These are phyloP conservation scores for Mesorhabditis sp. DNA, from an alignment of 2,888 invertebrate species.

Conservation along the genomic window DNA sequence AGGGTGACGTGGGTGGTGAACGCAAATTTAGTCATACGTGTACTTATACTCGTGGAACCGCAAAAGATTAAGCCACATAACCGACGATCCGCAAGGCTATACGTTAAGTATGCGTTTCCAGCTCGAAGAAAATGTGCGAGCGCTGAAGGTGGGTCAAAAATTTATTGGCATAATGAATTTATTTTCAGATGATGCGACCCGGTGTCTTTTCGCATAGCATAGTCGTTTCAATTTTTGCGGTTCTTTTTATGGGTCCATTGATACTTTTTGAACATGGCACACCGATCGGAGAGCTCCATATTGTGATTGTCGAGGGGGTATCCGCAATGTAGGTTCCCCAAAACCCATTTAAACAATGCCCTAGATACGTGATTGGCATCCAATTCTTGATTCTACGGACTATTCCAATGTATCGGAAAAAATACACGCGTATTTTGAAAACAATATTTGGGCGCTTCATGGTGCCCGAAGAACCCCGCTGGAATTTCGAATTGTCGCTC, in stretches of 20 bases:
- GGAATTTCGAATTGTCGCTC: neutral
- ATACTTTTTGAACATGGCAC: neutral
- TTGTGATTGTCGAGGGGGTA: neutral
- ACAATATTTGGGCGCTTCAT: neutral
- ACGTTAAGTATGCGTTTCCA: conserved; percentile 1
- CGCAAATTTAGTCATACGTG: neutral
- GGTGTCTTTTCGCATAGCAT: conserved; percentile 4
- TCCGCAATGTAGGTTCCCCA: too few species aligned
- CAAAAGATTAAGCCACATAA: neutral
- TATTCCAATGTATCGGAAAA: neutral
- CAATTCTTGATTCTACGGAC: neutral
- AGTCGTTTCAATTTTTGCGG: neutral
- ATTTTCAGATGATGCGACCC: neutral
- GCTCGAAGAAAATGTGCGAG: neutral
- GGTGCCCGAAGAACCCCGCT: neutral
- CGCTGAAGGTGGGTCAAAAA: neutral
- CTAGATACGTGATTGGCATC: neutral
- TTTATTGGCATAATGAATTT: neutral
- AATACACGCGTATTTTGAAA: neutral
- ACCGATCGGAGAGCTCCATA: neutral
- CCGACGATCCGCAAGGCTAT: neutral
- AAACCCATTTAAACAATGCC: neutral
- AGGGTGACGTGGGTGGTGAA: neutral
- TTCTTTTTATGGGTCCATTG: neutral
- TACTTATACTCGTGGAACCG: conserved; percentile 2